Conservation (phyloP, 2,113 vertebrate species). For the Amblyornis subalaris region DNA sequence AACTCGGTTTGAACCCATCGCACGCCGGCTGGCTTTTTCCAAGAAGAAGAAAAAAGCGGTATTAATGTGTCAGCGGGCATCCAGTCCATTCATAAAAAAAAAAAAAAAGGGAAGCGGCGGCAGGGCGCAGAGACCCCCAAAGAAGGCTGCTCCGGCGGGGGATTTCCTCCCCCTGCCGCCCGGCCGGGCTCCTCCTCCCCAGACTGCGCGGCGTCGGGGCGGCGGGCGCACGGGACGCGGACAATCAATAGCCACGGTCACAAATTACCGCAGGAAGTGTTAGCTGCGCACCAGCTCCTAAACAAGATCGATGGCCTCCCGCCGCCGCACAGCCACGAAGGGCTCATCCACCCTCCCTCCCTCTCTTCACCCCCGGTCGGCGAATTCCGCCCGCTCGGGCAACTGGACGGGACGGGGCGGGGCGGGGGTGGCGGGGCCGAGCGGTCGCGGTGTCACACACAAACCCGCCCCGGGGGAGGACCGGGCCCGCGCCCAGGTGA, state of each 20-base stretch:
- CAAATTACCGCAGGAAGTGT: constrained; percentile 71
- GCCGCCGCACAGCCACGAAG: neutral
- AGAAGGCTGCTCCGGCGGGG: neutral
- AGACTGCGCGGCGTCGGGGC: constrained; percentile 82
- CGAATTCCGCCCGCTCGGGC: neutral
- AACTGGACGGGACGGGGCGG: too few species aligned
- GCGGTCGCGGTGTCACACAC: neutral
- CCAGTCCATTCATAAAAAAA: constrained; percentile 72
- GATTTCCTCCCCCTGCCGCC: constrained; percentile 18
- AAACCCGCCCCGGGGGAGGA: neutral
- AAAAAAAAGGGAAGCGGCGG: neutral
- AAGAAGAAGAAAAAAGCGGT: constrained; percentile 34
- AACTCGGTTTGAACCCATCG: neutral
- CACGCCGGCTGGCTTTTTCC: constrained; percentile 14
- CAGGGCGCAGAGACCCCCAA: constrained; percentile 39
- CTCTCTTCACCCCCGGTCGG: neutral
- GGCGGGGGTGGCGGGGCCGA: neutral
- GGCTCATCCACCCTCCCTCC: neutral
- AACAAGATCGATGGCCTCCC: constrained; percentile 67
- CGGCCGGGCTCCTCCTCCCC: constrained; percentile 68
- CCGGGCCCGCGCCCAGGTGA: neutral
- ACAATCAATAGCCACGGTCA: constrained; percentile 21
- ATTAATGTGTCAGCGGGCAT: constrained; percentile 63
- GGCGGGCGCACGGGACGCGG: constrained; percentile 60
- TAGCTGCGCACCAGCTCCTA: constrained; percentile 13